Conservation (phyloP, 2,797 vertebrate genomes). For the Myripristis murdjan region DNA sequence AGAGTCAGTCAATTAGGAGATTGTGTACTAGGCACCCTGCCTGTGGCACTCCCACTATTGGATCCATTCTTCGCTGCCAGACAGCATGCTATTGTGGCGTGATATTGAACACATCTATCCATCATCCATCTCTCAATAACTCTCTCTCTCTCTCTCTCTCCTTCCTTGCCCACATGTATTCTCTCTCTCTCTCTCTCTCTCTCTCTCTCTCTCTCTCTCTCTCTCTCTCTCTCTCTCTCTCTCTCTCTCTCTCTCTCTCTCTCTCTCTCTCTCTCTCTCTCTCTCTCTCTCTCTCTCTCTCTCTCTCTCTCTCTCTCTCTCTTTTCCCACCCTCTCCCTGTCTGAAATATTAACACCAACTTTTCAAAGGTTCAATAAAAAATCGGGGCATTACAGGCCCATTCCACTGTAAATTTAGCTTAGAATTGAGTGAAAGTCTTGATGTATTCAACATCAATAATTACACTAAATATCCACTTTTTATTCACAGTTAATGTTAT, state of each 20-base stretch:
- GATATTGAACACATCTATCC: constrained; percentile 52
- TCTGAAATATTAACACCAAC: constrained; percentile 27
- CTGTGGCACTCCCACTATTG: constrained; percentile 63
- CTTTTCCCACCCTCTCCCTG: constrained; percentile 2
- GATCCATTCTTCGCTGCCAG: constrained; percentile 72
- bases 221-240: constrained; percentile 1
- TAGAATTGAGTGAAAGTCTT: too few species aligned
- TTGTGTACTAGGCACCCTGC: constrained; percentile 69
- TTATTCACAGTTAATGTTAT: too few species aligned
- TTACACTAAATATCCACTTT: too few species aligned
- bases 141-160: constrained; percentile 2
- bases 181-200: background rate
- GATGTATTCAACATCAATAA: too few species aligned
- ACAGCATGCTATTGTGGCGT: constrained; percentile 52
- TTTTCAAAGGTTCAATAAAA: constrained; percentile 18
- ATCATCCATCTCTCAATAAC: constrained; percentile 13
- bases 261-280: constrained; percentile 3
- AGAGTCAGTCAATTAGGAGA: constrained; percentile 71
- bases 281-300: background rate
- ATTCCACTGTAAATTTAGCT: too few species aligned
- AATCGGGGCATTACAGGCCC: constrained; percentile 21
- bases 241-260: background rate
- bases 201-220: background rate
- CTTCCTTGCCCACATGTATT: background rate
- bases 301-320: background rate